These are phyloP conservation scores for Lonchura striata DNA, from an alignment of 2,113 vertebrate species.

Conservation along the genomic window DNA sequence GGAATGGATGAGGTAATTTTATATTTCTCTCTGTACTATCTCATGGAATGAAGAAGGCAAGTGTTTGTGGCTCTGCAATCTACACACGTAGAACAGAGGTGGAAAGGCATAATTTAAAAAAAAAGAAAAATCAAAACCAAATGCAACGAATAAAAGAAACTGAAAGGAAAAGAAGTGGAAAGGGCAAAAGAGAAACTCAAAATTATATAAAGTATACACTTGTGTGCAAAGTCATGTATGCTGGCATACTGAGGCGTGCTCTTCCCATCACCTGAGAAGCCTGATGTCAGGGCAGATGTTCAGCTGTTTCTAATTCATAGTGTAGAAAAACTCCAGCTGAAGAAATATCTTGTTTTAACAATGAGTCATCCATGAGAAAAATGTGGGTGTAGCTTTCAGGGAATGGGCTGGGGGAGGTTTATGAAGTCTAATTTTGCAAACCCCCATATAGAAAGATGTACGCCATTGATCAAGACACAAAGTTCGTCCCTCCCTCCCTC, in stretches of 20 bases:
- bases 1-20: not conserved
- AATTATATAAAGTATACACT: not conserved
- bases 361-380: slow-evolving; percentile 62
- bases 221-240: not conserved
- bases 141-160: not conserved
- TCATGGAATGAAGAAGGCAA: not conserved
- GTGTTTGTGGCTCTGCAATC: not conserved
- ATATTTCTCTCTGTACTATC: not conserved
- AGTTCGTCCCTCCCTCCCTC: not conserved
- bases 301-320: slow-evolving; percentile 39
- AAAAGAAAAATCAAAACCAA: not conserved
- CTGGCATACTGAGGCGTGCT: not conserved
- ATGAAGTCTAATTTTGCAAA: slow-evolving; percentile 47
- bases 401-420: slow-evolving; percentile 21
- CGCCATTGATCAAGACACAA: not conserved
- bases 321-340: not conserved
- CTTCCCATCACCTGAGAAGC: not conserved
- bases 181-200: not conserved
- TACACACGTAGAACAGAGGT: not conserved
- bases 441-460: not conserved
- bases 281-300: not conserved
- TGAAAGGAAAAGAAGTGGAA: not conserved
- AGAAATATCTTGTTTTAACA: slow-evolving; percentile 23
- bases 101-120: not conserved
- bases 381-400: slow-evolving; percentile 60